A percentile compares a stretch with the other conserved stretches of the same genome.
Evolutionary conservation across 2,113 vertebrate species (phyloP).

Genomic region (Paralichthys olivaceus): DNA sequence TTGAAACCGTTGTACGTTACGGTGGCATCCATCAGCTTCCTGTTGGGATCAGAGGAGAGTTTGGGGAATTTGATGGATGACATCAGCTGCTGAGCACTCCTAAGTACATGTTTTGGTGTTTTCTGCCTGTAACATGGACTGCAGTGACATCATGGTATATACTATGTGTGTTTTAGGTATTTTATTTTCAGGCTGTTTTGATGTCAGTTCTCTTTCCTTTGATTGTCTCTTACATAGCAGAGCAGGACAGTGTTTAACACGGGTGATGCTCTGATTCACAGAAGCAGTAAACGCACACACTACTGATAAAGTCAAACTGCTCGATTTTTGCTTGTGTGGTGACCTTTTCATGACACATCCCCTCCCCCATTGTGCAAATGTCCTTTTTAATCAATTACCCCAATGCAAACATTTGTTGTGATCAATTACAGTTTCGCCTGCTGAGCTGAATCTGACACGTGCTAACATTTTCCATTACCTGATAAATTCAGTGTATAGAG

Average conservation of each 20-base stretch:
- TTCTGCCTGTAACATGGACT: neutral
- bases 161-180: too few relatives aligned
- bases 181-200: too few relatives aligned
- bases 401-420: neutral
- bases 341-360: neutral
- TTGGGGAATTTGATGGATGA: constrained; percentile 46
- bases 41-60: constrained; percentile 33
- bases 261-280: too few relatives aligned
- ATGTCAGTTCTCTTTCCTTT: too few relatives aligned
- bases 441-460: neutral
- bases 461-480: neutral
- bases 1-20: constrained; percentile 12
- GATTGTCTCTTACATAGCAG: too few relatives aligned
- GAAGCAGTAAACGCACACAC: too few relatives aligned
- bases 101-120: constrained; percentile 1
- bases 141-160: constrained; percentile 10
- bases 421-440: neutral
- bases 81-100: constrained; percentile 45
- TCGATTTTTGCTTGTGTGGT: too few relatives aligned
- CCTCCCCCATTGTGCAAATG: neutral
- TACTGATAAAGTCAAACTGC: too few relatives aligned
- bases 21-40: constrained; percentile 46
- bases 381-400: neutral
- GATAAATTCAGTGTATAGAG: neutral
- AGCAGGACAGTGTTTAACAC: too few relatives aligned